Conservation (phyloP, 2,797 vertebrate species). For the Rhinoraja longicauda region DNA sequence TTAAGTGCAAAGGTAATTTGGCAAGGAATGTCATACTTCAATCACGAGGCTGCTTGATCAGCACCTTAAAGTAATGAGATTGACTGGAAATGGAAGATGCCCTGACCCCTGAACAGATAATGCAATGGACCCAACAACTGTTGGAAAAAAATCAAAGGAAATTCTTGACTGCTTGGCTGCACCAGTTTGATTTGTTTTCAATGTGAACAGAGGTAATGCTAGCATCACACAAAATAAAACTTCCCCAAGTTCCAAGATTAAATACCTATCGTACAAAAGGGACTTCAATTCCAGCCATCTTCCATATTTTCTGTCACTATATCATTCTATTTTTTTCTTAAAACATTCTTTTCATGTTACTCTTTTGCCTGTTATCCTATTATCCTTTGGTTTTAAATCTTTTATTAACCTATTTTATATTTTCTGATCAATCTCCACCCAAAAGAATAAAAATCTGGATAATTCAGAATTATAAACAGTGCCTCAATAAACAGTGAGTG, state of each 20-base stretch:
- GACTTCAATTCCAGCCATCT: not conserved
- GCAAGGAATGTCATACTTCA: constrained; percentile 17
- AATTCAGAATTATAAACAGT: not conserved
- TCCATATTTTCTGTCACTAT: not conserved
- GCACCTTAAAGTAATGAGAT: not conserved
- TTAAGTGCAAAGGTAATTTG: not conserved
- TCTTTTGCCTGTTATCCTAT: not conserved
- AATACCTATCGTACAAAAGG: not conserved
- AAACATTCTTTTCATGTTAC: not conserved
- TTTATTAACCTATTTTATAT: not conserved
- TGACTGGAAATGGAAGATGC: not conserved
- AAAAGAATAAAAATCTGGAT: not conserved
- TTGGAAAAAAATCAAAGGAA: not conserved
- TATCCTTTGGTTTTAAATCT: not conserved
- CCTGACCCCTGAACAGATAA: not conserved
- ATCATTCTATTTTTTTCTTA: not conserved
- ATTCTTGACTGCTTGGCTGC: not conserved
- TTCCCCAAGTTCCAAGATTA: not conserved
- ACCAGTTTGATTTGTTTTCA: not conserved
- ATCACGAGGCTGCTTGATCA: not conserved
- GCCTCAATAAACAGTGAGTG: no score
- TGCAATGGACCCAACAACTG: not conserved
- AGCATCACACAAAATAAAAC: not conserved
- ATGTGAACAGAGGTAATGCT: not conserved
- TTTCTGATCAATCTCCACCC: not conserved